Conservation (phyloP, 2,113 vertebrate genomes). For the Epinephelus lanceolatus region DNA sequence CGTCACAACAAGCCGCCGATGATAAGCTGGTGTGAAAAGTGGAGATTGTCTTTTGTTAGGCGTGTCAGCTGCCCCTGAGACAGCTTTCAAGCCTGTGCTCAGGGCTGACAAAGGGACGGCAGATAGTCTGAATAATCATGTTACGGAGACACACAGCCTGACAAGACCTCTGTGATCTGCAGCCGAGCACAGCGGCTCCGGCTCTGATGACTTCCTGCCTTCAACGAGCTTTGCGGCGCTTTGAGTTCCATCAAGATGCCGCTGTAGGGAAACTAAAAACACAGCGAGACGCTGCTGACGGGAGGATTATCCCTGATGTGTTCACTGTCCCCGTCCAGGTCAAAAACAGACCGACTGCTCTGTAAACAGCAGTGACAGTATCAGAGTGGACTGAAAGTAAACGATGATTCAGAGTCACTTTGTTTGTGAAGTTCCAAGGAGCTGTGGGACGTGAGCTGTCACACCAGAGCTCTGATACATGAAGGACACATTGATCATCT, state of each 20-base stretch:
- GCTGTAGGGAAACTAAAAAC: conserved; percentile 10
- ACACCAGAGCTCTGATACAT: neutral
- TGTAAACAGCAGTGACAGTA: conserved; percentile 34
- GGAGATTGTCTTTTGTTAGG: conserved; percentile 56
- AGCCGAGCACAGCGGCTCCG: conserved; percentile 13
- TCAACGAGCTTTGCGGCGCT: conserved; percentile 22
- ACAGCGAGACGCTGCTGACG: conserved; percentile 21
- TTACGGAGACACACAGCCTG: conserved; percentile 45
- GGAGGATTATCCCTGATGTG: conserved; percentile 50
- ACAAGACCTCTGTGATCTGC: conserved; percentile 50
- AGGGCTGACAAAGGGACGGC: conserved; percentile 55
- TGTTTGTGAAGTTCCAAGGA: neutral
- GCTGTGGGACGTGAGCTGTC: conserved; percentile 13
- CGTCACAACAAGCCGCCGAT: conserved; percentile 35
- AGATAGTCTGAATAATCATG: conserved; percentile 64
- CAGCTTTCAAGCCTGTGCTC: conserved; percentile 31
- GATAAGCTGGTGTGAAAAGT: conserved; percentile 59
- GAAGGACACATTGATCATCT: neutral
- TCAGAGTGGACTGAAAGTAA: neutral
- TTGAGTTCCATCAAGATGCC: conserved; percentile 26
- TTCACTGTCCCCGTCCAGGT: conserved; percentile 31
- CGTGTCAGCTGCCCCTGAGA: conserved; percentile 43
- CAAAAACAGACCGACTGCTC: conserved; percentile 7
- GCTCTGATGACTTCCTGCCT: conserved; percentile 27
- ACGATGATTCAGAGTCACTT: neutral